Evolutionary conservation across 2,797 vertebrate species (phyloP), one percentile per base, ranked within the genome.

Genomic region (Chaunax sp.): DNA sequence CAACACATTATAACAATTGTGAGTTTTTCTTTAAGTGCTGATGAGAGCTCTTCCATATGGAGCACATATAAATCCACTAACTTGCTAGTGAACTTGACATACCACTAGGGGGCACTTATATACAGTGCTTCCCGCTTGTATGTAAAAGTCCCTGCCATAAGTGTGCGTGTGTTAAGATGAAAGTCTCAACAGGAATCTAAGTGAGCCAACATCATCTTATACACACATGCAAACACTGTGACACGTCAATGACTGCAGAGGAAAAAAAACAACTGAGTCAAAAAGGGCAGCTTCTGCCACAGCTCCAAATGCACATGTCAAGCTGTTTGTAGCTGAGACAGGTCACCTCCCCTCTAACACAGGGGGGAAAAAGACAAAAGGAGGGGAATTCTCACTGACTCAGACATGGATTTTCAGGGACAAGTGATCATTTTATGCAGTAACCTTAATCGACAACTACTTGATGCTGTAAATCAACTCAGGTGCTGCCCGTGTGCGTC

Each of bases 381-480:
- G 47, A 47, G 10, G 37, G 38, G 64, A 78, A 75, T 69, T 77
- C 82, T 91, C 81, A 58, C 71, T 26, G 66, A 85, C 82, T 86
- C 85, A 89, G 84, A 86, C 82, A 90, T 82, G 78, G 80, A 82
- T 87, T 93, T 93, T 92, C 90, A 92, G 88, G 91, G 91, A 90
- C 91, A 90, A 81, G 84, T 77, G 78, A 90, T 92, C 90, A 94
- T 94, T 93, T 92, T 90, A 94, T 92, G 87, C 91, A 25, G 80
- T 93, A 93, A 93, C 92, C 91, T 92, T 94, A 94, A 94, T 93
- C 94, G 94, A 93, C 93, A 93, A 93, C 88, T 91, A 90, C 88
- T 92, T 93, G 89, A 90, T 19, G 87, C 91, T 84, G 93, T 93
- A 92, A 94, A 94, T 94, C 92, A 93, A 90, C 83, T 81, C 64